Base-by-base conservation (phyloP, 2,888 invertebrate genomes). In the Pachliopta kotzebuea region DNA sequence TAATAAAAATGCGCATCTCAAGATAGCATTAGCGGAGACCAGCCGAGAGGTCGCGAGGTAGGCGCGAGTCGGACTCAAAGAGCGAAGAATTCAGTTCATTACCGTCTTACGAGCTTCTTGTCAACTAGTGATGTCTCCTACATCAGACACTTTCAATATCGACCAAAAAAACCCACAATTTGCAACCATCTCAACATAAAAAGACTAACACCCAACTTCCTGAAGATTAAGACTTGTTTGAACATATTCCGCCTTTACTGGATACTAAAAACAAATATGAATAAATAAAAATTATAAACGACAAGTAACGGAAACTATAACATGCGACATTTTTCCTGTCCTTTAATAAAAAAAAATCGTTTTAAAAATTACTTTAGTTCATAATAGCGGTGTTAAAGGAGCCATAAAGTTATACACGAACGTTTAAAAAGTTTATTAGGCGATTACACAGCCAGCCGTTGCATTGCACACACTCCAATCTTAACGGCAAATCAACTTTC, bases 11-110 rank as follows among this genome's bases (percentile, higher is more conserved):
- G 76, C 72, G 72, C 72, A 74, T 76, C 74, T 74, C 70, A 72
- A 74, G 74, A 76, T 72, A 73, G 70, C 69, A 70, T 70, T 70
- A 69, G 61, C 61, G 71, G 70, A 68, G 73, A 63, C 68, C 63
- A 73, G 71, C 72, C 69, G 72, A 71, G 72, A 72, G 70, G 71
- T 69, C 68, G 69, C 70, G 72, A 65, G 66, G 70, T 64, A 74
- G 70, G 73, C 70, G 72, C 67, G 77, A 77, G 71, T 73, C 71
- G 72, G 71, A 74, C 74, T 86, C 84, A 84, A 86, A 88, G 84
- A 80, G 79, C 73, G 75, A 67, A 75, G 76, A 79, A 82, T 83
- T 78, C 83, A 85, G 83, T 85, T 89, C 88, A 89, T 90, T 89
- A 90, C 82, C 82, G 88, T 86, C 87, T 86, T 87, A 81, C 83